These are phyloP conservation scores for Centrocercus urophasianus DNA, from an alignment of 2,113 vertebrate species.

Conservation along the genomic window DNA sequence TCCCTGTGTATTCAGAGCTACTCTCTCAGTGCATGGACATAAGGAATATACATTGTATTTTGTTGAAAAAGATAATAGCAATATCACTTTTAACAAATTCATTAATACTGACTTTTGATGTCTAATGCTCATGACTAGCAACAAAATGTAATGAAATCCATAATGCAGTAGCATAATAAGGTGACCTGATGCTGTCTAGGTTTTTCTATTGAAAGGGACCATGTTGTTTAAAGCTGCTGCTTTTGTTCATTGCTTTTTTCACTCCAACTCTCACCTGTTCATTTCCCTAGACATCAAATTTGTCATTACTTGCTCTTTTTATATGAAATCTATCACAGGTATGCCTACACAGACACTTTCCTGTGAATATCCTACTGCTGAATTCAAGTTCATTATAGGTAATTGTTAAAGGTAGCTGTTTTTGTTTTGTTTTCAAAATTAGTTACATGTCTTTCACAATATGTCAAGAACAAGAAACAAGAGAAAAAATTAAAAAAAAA, in stretches of 20 bases:
- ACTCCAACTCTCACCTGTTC: neutral
- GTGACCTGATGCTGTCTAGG: neutral
- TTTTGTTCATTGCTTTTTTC: neutral
- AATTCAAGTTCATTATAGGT: neutral
- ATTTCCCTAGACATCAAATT: neutral
- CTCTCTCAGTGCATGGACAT: neutral
- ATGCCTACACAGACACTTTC: neutral
- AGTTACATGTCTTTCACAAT: neutral
- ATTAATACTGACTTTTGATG: neutral
- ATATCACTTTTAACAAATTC: neutral
- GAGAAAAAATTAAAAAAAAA: neutral
- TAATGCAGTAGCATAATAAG: neutral
- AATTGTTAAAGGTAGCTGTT: neutral
- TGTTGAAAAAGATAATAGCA: neutral
- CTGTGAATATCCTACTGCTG: neutral
- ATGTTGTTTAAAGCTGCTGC: neutral
- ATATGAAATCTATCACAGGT: neutral
- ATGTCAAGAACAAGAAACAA: neutral
- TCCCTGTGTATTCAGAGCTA: neutral
- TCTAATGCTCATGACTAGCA: neutral
- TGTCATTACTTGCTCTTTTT: neutral
- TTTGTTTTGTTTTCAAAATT: neutral
- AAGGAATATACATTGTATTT: neutral
- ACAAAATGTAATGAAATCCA: neutral
- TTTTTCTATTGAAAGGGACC: neutral